Evolutionary conservation across 1,140 invertebrate species (phyloP).

Genomic region (Drosophila carrolli): DNA sequence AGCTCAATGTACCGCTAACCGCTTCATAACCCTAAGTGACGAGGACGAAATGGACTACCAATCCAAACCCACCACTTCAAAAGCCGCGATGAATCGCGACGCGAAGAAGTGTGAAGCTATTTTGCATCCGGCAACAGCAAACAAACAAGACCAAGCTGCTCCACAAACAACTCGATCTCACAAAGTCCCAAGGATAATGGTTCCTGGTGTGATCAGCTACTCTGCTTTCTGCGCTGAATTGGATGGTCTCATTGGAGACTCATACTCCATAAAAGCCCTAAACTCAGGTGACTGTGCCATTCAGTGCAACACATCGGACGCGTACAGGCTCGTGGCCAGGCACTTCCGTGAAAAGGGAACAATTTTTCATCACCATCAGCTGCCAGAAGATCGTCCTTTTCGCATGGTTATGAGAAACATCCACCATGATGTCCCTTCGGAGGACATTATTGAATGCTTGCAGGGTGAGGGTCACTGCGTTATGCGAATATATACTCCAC

Average conservation of each 20-base stretch:
- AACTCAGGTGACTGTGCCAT: background rate
- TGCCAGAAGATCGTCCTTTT: conserved; percentile 6
- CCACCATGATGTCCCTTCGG: background rate
- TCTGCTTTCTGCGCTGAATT: conserved; percentile 8
- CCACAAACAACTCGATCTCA: conserved; percentile 3
- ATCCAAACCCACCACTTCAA: no score
- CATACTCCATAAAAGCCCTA: background rate
- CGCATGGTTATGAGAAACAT: conserved; percentile 4
- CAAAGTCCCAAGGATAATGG: conserved; percentile 7
- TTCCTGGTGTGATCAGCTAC: conserved; percentile 7
- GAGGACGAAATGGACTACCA: no score
- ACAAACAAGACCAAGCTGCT: conserved; percentile 4
- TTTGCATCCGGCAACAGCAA: background rate
- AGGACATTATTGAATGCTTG: background rate
- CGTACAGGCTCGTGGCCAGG: background rate
- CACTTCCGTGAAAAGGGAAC: background rate
- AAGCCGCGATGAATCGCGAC: background rate
- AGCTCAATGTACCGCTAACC: no score
- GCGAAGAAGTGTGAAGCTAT: background rate
- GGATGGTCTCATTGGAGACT: background rate
- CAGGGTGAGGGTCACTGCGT: no score
- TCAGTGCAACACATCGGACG: conserved; percentile 1
- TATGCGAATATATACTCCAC: no score
- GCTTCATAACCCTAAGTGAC: no score
- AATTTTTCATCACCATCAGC: conserved; percentile 6